Evolutionary conservation across 2,113 vertebrate genomes (phyloP).

Genomic region (Chamaetylas fuelleborni): DNA sequence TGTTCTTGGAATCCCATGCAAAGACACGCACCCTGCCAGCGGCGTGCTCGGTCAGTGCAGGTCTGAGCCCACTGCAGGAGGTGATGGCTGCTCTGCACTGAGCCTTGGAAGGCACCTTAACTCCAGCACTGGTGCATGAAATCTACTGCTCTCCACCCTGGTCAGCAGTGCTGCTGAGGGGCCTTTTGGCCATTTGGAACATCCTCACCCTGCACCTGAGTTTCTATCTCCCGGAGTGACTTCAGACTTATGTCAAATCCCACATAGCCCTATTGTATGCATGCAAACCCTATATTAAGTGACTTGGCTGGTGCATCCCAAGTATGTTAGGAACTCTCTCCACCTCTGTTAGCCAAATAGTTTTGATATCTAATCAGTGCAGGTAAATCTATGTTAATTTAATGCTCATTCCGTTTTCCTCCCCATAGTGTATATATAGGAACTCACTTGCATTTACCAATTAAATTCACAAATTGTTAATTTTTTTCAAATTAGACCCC

Average conservation of each 20-base stretch:
- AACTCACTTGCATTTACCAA: not conserved
- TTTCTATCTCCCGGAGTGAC: fast-evolving
- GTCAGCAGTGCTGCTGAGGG: not conserved
- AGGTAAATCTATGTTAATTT: not conserved
- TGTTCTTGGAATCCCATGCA: not conserved
- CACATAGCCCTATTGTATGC: not conserved
- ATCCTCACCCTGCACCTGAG: not conserved
- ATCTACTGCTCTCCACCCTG: not conserved
- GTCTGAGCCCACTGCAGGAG: not conserved
- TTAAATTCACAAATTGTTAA: not conserved
- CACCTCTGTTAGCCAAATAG: not conserved
- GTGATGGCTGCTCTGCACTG: not conserved
- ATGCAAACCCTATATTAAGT: not conserved
- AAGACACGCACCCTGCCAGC: fast-evolving
- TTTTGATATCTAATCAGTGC: not conserved
- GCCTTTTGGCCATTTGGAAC: not conserved
- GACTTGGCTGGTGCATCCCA: not conserved
- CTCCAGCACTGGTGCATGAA: not conserved
- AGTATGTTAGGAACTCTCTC: not conserved
- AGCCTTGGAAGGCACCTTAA: not conserved
- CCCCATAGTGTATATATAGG: not conserved
- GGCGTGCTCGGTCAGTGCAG: fast-evolving
- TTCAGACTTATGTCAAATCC: not conserved
- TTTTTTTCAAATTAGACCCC: not conserved
- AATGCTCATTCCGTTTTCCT: not conserved